phyloP scores from a whole-genome alignment of 1,140 invertebrate species.

The Sinella curviseta region DNA sequence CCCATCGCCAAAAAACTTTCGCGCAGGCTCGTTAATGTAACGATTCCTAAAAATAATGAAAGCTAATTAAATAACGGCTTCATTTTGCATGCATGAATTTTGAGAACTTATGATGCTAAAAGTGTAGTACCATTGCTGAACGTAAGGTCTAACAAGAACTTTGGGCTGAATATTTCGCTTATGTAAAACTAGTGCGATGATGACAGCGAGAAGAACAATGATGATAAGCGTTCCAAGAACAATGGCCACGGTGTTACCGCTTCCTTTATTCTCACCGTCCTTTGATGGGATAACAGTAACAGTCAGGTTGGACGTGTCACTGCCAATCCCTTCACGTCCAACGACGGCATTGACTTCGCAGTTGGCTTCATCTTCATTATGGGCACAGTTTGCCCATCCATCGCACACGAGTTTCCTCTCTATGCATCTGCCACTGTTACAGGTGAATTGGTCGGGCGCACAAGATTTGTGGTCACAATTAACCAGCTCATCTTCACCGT shows the following conservation, averaged over 20 bases:
- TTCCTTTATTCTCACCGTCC: not conserved
- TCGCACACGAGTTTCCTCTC: slow-evolving; percentile 61
- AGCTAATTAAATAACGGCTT: not conserved
- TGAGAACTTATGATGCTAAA: not conserved
- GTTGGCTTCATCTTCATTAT: slow-evolving; percentile 50
- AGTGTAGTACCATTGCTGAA: slow-evolving; percentile 42
- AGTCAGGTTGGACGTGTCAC: too few relatives aligned
- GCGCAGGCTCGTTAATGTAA: slow-evolving; percentile 43
- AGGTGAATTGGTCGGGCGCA: slow-evolving; percentile 23
- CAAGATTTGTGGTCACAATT: not conserved
- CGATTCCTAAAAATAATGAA: slow-evolving; percentile 40
- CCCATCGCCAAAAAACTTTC: slow-evolving; percentile 32
- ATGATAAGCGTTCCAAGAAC: slow-evolving; percentile 16
- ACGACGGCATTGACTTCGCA: not conserved
- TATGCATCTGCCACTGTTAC: slow-evolving; percentile 61
- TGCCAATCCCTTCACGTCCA: not conserved
- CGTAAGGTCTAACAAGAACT: slow-evolving; percentile 41
- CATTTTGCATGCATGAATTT: not conserved
- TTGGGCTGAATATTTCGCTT: slow-evolving; percentile 39
- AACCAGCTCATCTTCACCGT: slow-evolving; percentile 51
- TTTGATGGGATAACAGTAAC: not conserved
- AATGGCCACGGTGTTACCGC: slow-evolving; percentile 12
- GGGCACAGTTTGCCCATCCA: slow-evolving; percentile 63
- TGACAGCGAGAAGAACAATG: slow-evolving; percentile 1
- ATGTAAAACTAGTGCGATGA: slow-evolving; percentile 24